A percentile compares a stretch with the other conserved stretches of the same genome.
Conservation (phyloP, 2,113 vertebrate species). For the Melospiza georgiana region DNA sequence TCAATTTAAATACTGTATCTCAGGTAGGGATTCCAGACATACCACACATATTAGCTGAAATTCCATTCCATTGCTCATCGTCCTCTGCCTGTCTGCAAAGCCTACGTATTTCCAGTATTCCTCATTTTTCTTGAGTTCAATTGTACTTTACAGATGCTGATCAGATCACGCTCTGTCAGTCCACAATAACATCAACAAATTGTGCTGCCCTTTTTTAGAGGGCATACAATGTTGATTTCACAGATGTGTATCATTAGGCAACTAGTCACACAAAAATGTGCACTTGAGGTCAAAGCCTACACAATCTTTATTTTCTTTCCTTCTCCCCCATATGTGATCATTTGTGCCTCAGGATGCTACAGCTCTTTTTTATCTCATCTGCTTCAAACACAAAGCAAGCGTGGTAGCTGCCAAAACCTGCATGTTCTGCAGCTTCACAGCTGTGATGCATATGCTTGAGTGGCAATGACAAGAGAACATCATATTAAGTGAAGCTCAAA, state of each 20-base stretch:
- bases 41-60: slow-evolving; percentile 34
- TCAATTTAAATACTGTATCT: slow-evolving; percentile 34
- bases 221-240: neutral
- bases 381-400: neutral
- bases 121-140: neutral
- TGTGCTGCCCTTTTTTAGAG: neutral
- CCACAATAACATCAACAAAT: slow-evolving; percentile 3
- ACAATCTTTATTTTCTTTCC: slow-evolving; percentile 27
- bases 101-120: neutral
- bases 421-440: slow-evolving; percentile 14
- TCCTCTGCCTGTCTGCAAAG: slow-evolving; percentile 15
- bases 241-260: slow-evolving; percentile 34
- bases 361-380: slow-evolving; percentile 38
- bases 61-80: neutral
- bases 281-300: slow-evolving; percentile 23
- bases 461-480: slow-evolving; percentile 32
- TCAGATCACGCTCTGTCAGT: neutral
- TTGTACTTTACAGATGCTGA: neutral
- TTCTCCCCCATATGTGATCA: slow-evolving; percentile 11
- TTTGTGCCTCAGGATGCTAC: neutral
- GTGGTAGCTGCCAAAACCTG: neutral
- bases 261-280: slow-evolving; percentile 38
- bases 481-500: slow-evolving; percentile 28
- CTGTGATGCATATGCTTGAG: slow-evolving; percentile 39
- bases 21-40: neutral